Base-by-base conservation (phyloP, 2,888 invertebrate species). In the Listrodromus nycthemerus region DNA sequence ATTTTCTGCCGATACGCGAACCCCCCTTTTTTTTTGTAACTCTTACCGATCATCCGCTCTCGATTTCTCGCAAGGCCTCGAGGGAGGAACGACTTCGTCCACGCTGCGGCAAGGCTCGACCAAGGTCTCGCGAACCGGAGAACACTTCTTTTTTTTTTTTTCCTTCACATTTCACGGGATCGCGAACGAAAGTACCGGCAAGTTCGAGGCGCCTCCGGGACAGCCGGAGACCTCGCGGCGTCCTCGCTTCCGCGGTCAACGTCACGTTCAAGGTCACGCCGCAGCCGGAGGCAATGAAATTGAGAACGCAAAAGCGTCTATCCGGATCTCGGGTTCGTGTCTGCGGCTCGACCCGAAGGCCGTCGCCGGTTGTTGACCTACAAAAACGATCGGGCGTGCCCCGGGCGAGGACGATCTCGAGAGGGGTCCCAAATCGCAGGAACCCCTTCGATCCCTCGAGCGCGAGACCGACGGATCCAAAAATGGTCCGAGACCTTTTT, bases 201-300 rank as follows among this genome's bases (percentile, higher is more conserved):
- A 58, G 58, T 73, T 21, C 41, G 55, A 67, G 63, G 73, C 76
- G 83, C 73, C 78, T 65, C 69, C 33, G 82, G 78, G 78, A 52
- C 74, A 45, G 16, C 45, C 41, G 55, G 21, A 16, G 58, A 67
- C 19, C 61, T 70, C 27, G 50, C 37, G 67, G 37, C 65, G 84
- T 80, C 78, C 81, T 84, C 78, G 84, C 78, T 84, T 84, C 84
- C 84, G 84, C 84, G 84, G 84, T 84, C 84, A 84, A 84, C 81
- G 78, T 66, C 84, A 78, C 71, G 48, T 80, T 81, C 84, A 84
- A 84, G 84, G 81, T 50, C 78, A 65, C 77, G 45, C 30, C 24
- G 33, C 16, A n/a, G 48, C 66, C 45, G 16, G 63, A 61, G 71
- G 65, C 33, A 41, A 50, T 19, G 78, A 84, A 84, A 84, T 75